Conservation (phyloP, 2,797 vertebrate species). For the Paramormyrops hopkinsi region DNA sequence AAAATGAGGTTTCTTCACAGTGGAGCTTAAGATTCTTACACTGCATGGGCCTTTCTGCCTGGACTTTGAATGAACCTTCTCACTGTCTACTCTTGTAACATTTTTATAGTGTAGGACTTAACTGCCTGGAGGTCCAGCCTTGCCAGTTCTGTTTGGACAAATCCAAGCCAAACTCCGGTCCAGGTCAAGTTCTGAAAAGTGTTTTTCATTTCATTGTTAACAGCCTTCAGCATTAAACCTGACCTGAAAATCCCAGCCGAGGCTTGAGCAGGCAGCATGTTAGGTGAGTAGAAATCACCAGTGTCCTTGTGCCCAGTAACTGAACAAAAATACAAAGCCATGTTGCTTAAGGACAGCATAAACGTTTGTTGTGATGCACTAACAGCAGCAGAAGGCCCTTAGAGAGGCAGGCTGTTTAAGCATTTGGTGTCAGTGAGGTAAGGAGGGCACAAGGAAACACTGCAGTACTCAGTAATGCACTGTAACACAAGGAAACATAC, state of each 20-base stretch:
- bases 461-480: background rate
- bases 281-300: background rate
- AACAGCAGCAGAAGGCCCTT: background rate
- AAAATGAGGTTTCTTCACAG: background rate
- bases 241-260: background rate
- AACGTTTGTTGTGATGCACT: background rate
- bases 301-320: background rate
- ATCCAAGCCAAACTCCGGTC: background rate
- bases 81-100: slow-evolving; percentile 1
- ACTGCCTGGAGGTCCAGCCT: background rate
- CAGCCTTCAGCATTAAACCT: background rate
- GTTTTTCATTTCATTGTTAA: background rate
- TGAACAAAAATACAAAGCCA: background rate
- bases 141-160: slow-evolving; percentile 2
- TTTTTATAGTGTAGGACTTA: background rate
- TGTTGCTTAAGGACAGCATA: background rate
- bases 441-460: background rate
- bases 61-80: slow-evolving; percentile 2
- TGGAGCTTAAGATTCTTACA: background rate
- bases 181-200: slow-evolving; percentile 4
- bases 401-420: background rate
- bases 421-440: background rate
- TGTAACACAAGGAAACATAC: background rate
- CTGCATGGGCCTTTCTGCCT: background rate
- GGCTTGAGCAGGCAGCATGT: background rate